These are phyloP conservation scores for Denticeps clupeoides DNA, from an alignment of 2,797 vertebrate species.

Conservation along the genomic window DNA sequence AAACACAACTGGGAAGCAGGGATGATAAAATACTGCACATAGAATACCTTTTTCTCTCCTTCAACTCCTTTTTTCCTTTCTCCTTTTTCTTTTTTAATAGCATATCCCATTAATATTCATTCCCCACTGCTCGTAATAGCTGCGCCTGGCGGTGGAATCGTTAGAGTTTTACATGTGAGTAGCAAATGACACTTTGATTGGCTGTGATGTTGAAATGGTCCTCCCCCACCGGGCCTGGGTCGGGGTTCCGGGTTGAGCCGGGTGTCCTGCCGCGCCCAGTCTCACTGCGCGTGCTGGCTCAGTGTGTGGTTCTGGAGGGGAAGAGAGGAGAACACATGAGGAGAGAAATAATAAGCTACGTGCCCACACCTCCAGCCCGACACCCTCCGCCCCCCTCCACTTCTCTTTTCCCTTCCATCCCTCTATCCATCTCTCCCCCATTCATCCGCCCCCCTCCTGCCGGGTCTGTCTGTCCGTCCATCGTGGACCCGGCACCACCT, in stretches of 20 bases:
- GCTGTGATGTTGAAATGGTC: slow-evolving; percentile 99
- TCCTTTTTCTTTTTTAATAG: slow-evolving; percentile 75
- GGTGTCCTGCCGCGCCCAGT: slow-evolving; percentile 86
- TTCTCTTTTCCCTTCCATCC: slow-evolving; percentile 22
- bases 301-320: slow-evolving; percentile 98
- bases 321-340: slow-evolving; percentile 90
- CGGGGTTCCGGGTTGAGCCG: slow-evolving; percentile 88
- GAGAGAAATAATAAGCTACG: slow-evolving; percentile 91
- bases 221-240: slow-evolving; percentile 89
- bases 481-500: slow-evolving; percentile 24
- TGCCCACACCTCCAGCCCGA: slow-evolving; percentile 77
- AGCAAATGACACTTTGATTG: slow-evolving; percentile 99
- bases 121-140: slow-evolving; percentile 99
- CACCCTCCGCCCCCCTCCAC: slow-evolving; percentile 34
- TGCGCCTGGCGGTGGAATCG: slow-evolving; percentile 98
- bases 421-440: background rate
- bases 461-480: slow-evolving; percentile 35
- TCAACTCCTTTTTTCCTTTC: slow-evolving; percentile 15
- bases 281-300: slow-evolving; percentile 99
- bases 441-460: slow-evolving; percentile 11
- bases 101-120: slow-evolving; percentile 99
- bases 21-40: slow-evolving; percentile 98
- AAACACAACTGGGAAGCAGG: slow-evolving; percentile 69
- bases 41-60: slow-evolving; percentile 81
- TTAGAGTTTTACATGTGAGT: slow-evolving; percentile 99